Evolutionary conservation across 1,140 invertebrate genomes (phyloP).

Genomic region (Bemisia tabaci): DNA sequence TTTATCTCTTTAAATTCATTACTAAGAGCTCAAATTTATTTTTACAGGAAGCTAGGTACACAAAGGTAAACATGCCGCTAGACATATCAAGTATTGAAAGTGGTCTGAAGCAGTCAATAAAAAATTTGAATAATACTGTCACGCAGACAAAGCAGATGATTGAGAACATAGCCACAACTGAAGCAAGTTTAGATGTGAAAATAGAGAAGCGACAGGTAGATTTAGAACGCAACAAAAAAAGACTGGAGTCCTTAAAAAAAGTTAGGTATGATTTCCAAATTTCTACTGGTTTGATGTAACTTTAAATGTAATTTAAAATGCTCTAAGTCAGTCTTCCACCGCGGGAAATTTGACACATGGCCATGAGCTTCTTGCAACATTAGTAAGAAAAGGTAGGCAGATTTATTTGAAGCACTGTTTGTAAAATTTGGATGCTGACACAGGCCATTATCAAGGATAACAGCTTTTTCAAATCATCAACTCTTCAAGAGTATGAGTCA

Average conservation of each 20-base stretch:
- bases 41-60: constrained; percentile 40
- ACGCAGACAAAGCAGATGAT: constrained; percentile 55
- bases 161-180: constrained; percentile 68
- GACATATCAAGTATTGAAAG: constrained; percentile 72
- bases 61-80: constrained; percentile 56
- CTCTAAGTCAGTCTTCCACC: too few species aligned
- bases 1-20: too few species aligned
- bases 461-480: too few species aligned
- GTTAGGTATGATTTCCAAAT: constrained; percentile 71
- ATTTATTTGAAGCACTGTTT: not conserved
- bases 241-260: constrained; percentile 83
- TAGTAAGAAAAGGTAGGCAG: too few species aligned
- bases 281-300: constrained; percentile 6
- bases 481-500: too few species aligned
- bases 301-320: constrained; percentile 12
- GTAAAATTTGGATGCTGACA: not conserved
- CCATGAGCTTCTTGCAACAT: too few species aligned
- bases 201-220: constrained; percentile 83
- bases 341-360: too few species aligned
- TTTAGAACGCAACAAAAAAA: constrained; percentile 81
- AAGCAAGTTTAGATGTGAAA: constrained; percentile 76
- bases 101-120: constrained; percentile 52
- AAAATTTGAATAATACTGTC: constrained; percentile 51
- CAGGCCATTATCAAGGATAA: not conserved
- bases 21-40: too few species aligned